Evolutionary conservation across 2,113 vertebrate genomes (phyloP).

Genomic region (Herpetotheres cachinnans): DNA sequence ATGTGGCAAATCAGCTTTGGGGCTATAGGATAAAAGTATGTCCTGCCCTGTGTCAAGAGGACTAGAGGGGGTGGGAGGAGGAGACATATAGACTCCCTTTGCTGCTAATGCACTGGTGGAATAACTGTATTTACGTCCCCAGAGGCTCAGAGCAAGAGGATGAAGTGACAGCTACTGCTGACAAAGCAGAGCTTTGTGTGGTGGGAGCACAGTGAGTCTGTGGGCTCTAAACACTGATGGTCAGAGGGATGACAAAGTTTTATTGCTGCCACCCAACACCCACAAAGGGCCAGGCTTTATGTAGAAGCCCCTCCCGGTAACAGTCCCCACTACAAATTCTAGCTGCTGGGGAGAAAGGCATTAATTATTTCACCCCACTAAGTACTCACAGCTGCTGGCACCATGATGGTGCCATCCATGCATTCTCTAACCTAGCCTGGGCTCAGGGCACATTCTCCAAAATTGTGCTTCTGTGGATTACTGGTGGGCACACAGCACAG

Average conservation of each 20-base stretch:
- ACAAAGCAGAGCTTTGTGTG: neutral
- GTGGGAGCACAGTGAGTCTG: neutral
- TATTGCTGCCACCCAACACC: neutral
- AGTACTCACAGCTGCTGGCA: neutral
- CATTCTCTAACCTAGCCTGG: neutral
- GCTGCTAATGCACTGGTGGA: neutral
- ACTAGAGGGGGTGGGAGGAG: neutral
- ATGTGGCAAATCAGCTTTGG: slow-evolving; percentile 32
- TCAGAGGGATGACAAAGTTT: neutral
- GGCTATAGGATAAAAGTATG: neutral
- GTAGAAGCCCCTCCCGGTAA: neutral
- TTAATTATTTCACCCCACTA: neutral
- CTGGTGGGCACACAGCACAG: neutral
- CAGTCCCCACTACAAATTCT: neutral
- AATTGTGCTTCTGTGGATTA: neutral
- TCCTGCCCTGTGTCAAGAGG: neutral
- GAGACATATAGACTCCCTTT: neutral
- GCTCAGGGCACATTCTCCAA: neutral
- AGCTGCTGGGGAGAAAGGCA: neutral
- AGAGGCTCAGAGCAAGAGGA: neutral
- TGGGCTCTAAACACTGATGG: neutral
- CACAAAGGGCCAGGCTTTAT: neutral
- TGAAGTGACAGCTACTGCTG: neutral
- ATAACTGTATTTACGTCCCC: neutral
- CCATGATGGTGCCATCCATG: neutral